These are phyloP conservation scores for Dreissena rostriformis DNA, from an alignment of 1,140 invertebrate genomes.

Conservation along the genomic window DNA sequence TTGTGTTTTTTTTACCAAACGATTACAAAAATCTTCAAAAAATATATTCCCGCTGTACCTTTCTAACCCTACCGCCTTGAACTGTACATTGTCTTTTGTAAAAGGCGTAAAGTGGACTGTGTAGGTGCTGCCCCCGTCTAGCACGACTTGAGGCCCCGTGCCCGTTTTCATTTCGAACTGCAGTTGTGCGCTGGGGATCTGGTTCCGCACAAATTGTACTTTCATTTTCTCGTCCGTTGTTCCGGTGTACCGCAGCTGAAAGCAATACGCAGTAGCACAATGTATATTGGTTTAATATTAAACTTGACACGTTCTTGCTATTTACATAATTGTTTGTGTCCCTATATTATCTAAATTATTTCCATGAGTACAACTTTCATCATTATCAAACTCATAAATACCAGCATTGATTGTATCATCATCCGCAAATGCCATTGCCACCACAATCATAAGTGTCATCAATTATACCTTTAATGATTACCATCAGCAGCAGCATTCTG, in stretches of 20 bases:
- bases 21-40: not conserved
- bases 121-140: slow-evolving; percentile 4
- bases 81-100: not conserved
- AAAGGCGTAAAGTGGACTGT: slow-evolving; percentile 3
- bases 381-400: too few relatives aligned
- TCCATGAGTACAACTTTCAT: too few relatives aligned
- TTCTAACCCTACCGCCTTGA: not conserved
- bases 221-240: not conserved
- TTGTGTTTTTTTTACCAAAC: not conserved
- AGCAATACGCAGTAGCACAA: not conserved
- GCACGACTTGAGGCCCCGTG: slow-evolving; percentile 10
- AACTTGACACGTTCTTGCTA: too few relatives aligned
- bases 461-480: too few relatives aligned
- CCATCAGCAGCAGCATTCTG: too few relatives aligned
- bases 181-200: slow-evolving; percentile 4
- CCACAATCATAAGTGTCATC: too few relatives aligned
- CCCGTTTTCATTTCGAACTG: slow-evolving; percentile 8
- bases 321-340: too few relatives aligned
- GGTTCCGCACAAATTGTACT: slow-evolving; percentile 5
- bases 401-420: too few relatives aligned
- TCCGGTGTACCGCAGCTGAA: not conserved
- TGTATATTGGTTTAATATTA: too few relatives aligned
- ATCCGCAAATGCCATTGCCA: too few relatives aligned
- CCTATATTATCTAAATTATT: too few relatives aligned
- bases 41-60: not conserved